Percentiles rank a stretch among this genome's conserved stretches.
phyloP scores from a whole-genome alignment of 2,113 vertebrate species.

The Anhinga rufa region DNA sequence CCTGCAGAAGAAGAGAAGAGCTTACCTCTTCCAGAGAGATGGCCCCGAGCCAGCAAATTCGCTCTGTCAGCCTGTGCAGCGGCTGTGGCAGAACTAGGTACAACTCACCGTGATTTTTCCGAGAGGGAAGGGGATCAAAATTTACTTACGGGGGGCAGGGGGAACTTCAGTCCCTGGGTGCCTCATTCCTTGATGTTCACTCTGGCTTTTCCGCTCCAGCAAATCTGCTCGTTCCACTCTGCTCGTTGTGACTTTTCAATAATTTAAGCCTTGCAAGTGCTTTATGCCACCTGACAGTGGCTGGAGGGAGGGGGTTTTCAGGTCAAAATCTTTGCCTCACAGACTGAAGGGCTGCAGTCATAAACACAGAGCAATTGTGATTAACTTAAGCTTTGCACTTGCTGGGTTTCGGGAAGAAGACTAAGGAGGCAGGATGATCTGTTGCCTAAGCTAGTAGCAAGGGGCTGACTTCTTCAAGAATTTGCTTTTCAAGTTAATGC shows the following conservation, averaged over 20 bases:
- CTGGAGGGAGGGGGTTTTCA: background rate
- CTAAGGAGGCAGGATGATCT: background rate
- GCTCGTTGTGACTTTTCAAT: background rate
- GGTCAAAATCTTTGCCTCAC: background rate
- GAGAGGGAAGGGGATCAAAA: background rate
- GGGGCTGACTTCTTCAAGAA: background rate
- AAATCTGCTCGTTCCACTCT: background rate
- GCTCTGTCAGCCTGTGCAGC: conserved; percentile 81
- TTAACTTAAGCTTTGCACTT: background rate
- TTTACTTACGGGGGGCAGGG: background rate
- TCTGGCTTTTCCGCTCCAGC: background rate
- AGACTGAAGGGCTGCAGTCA: background rate
- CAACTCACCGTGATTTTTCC: background rate
- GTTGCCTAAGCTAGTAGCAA: background rate
- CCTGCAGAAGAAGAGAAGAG: conserved; percentile 51
- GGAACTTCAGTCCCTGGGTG: background rate
- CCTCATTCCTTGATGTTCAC: background rate
- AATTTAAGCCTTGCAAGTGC: background rate
- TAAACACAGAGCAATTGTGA: background rate
- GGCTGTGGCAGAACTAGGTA: conserved; percentile 84
- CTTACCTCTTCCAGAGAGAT: conserved; percentile 64
- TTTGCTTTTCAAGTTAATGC: background rate
- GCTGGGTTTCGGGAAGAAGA: background rate
- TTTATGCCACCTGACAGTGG: background rate
- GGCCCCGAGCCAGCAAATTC: conserved; percentile 81